These are phyloP conservation scores for Strigops habroptila DNA, from an alignment of 2,113 vertebrate species.

Conservation along the genomic window DNA sequence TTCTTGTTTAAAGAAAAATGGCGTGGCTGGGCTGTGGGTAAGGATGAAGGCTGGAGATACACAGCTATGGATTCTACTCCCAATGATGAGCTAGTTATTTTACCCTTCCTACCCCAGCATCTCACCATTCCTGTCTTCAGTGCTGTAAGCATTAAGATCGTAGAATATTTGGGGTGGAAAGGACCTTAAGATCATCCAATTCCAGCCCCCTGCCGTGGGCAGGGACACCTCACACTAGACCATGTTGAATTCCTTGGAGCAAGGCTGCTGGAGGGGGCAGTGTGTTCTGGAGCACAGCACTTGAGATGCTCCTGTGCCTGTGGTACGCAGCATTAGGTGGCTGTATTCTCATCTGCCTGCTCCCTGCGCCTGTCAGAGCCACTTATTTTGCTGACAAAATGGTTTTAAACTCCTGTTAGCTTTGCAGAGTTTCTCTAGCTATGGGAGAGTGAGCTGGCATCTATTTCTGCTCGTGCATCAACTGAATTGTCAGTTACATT, in stretches of 20 bases:
- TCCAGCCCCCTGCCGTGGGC: background rate
- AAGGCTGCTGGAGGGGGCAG: background rate
- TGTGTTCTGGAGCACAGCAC: background rate
- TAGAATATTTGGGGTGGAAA: background rate
- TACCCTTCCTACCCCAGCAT: background rate
- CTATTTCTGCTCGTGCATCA: slow-evolving; percentile 47
- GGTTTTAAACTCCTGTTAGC: slow-evolving; percentile 63
- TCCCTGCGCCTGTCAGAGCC: slow-evolving; percentile 52
- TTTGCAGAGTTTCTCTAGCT: slow-evolving; percentile 30
- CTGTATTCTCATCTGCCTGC: slow-evolving; percentile 30
- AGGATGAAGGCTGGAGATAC: background rate
- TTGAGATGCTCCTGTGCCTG: background rate
- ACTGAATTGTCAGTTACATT: slow-evolving; percentile 59
- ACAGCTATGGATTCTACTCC: background rate
- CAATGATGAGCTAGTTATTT: background rate
- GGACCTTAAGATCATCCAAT: background rate
- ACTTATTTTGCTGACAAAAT: slow-evolving; percentile 68
- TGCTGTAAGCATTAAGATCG: background rate
- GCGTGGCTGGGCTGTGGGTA: background rate
- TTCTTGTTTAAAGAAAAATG: background rate
- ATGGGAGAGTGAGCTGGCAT: slow-evolving; percentile 53
- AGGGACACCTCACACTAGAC: background rate
- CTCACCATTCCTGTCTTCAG: background rate
- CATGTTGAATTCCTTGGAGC: background rate
- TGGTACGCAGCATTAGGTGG: background rate